These are phyloP conservation scores for Halcyon badia DNA, from an alignment of 2,797 vertebrate species.

Conservation along the genomic window DNA sequence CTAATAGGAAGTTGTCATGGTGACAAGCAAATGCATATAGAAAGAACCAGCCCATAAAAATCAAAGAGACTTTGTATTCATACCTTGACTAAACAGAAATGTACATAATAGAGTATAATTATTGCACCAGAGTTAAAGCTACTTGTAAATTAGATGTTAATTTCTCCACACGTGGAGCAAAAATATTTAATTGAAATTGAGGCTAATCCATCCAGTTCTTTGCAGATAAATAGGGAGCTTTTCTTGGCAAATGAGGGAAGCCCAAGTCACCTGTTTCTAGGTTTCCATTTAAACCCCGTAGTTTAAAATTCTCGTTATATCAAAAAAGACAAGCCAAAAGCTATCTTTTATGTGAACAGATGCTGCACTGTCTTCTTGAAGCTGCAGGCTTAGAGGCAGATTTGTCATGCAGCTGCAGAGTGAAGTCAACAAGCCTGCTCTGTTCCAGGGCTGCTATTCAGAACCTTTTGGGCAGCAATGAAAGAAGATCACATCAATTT, in stretches of 20 bases:
- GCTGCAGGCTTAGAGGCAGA: constrained; percentile 37
- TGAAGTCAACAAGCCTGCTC: constrained; percentile 45
- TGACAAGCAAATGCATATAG: background rate
- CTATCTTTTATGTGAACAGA: constrained; percentile 56
- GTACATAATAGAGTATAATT: background rate
- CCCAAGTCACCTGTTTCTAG: constrained; percentile 5
- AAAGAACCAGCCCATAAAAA: background rate
- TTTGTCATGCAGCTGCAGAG: constrained; percentile 68
- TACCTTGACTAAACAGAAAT: background rate
- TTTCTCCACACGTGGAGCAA: background rate
- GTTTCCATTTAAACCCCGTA: background rate
- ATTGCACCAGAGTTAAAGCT: background rate
- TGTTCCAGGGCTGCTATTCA: constrained; percentile 57
- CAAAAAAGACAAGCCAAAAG: constrained; percentile 20
- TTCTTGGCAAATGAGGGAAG: background rate
- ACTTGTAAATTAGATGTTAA: background rate
- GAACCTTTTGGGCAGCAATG: constrained; percentile 39
- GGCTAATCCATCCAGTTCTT: background rate
- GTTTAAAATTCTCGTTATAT: background rate
- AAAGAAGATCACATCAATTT: constrained; percentile 49
- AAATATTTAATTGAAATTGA: constrained; percentile 8
- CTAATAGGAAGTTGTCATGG: background rate
- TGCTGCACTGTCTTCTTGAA: constrained; percentile 23
- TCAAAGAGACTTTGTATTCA: background rate
- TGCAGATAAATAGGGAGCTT: background rate